Evolutionary conservation across 92 coral and sea anemone species (phyloP).

Genomic region (Blastomussa wellsi): DNA sequence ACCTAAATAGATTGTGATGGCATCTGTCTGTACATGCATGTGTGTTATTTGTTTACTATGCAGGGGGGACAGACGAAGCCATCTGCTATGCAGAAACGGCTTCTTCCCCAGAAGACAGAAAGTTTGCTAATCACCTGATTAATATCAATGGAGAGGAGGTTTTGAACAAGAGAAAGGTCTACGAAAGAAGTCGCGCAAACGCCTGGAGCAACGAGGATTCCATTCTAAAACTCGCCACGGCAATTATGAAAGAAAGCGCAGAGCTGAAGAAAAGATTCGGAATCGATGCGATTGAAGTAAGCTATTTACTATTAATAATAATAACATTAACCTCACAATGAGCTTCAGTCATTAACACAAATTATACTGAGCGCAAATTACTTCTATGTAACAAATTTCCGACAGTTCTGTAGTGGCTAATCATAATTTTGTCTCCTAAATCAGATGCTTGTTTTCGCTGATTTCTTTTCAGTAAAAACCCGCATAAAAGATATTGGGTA

Average conservation of each 20-base stretch:
- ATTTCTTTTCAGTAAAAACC: no score
- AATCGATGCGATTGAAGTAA: constrained; percentile 54
- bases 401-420: no score
- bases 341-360: neutral
- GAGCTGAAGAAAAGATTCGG: constrained; percentile 35
- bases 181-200: constrained; percentile 61
- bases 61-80: constrained; percentile 68
- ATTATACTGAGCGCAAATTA: no score
- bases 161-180: constrained; percentile 62
- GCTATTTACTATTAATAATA: neutral
- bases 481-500: no score
- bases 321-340: neutral
- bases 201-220: constrained; percentile 69
- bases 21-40: no score
- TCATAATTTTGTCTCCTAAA: no score
- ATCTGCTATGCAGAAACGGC: constrained; percentile 70
- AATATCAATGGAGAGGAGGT: constrained; percentile 70
- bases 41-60: neutral
- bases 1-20: no score
- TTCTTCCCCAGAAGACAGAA: constrained; percentile 55
- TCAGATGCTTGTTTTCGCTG: no score
- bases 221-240: constrained; percentile 42
- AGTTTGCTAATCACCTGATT: constrained; percentile 63
- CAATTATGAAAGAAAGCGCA: constrained; percentile 51
- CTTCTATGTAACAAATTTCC: no score